Evolutionary conservation across 1,140 invertebrate species (phyloP).

Genomic region (Calephelis nemesis): DNA sequence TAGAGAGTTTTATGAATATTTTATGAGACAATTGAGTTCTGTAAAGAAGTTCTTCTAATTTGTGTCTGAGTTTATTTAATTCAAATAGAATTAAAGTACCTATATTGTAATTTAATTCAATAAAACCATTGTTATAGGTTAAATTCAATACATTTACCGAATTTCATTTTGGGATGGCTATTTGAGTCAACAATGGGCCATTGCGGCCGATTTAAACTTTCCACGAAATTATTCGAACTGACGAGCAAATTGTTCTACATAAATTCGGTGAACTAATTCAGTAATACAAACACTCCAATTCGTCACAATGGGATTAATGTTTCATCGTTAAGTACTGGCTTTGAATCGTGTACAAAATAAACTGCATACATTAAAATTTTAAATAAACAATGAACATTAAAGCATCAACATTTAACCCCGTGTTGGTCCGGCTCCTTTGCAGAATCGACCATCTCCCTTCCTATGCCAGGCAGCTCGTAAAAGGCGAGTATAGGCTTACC

Average conservation of each 20-base stretch:
- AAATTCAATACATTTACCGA: not conserved
- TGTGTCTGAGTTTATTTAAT: too few relatives aligned
- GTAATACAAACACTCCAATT: not conserved
- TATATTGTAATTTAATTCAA: not conserved
- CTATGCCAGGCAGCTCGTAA: rapidly evolving
- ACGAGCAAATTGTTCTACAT: slow-evolving; percentile 8
- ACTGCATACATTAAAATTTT: not conserved
- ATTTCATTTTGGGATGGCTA: slow-evolving; percentile 1
- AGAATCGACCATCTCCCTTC: rapidly evolving
- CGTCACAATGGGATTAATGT: slow-evolving; percentile 11
- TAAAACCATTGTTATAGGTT: not conserved
- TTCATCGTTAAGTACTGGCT: not conserved
- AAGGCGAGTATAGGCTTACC: too few relatives aligned
- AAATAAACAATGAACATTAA: too few relatives aligned
- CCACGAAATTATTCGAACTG: slow-evolving; percentile 11
- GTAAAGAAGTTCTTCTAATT: too few relatives aligned
- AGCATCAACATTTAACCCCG: too few relatives aligned
- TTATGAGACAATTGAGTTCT: too few relatives aligned
- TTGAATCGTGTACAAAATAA: not conserved
- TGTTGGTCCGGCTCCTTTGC: too few relatives aligned
- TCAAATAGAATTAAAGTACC: too few relatives aligned
- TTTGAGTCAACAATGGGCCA: slow-evolving; percentile 6
- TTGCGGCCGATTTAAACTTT: slow-evolving; percentile 11
- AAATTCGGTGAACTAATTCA: slow-evolving; percentile 9
- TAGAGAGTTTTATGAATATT: too few relatives aligned